Base-by-base conservation (phyloP, 2,888 invertebrate species). In the Ferdinandea cuprea region DNA sequence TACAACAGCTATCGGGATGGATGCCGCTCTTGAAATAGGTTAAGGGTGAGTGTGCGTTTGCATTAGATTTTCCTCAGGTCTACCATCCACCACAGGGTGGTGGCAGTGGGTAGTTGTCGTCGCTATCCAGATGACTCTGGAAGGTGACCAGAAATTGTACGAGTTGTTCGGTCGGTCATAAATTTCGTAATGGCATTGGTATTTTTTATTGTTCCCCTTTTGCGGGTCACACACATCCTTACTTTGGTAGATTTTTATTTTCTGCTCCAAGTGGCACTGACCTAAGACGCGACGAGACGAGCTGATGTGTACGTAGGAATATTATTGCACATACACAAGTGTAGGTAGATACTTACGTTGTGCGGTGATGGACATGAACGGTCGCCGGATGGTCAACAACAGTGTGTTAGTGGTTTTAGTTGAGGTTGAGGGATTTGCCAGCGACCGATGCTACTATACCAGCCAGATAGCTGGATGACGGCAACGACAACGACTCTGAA, bases 121-220 rank as follows among this genome's bases (percentile, higher is more conserved):
- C 21, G 32, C 9, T 44, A 65, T 59, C 52, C 68, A 5, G 48
- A 50, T 9, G 48, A 59, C 37, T n/a, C n/a, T 17, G 15, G 40
- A 35, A 69, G 63, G 80, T 80, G 68, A 65, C 76, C 76, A 76
- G 54, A 76, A 71, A 71, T 50, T 48, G 76, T 42, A 63, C 56
- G 69, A 50, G n/a, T 40, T 65, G 58, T 63, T 15, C 37, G 59
- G 65, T 69, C 32, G 59, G 71, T 77, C 65, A 48, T 81, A 81
- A 81, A 81, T 81, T 81, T 81, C 66, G 81, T 81, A 83, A 77
- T 73, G 83, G 72, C 83, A 78, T 73, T 78, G 78, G 78, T 61
- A 78, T 83, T 83, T 72, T 73, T 68, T 83, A 68, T 78, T 68
- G 56, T 66, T 73, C 61, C 61, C 72, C 78, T 72, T 74, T 72